phyloP scores from a whole-genome alignment of 2,113 vertebrate species.

The Dryoscopus gambensis region DNA sequence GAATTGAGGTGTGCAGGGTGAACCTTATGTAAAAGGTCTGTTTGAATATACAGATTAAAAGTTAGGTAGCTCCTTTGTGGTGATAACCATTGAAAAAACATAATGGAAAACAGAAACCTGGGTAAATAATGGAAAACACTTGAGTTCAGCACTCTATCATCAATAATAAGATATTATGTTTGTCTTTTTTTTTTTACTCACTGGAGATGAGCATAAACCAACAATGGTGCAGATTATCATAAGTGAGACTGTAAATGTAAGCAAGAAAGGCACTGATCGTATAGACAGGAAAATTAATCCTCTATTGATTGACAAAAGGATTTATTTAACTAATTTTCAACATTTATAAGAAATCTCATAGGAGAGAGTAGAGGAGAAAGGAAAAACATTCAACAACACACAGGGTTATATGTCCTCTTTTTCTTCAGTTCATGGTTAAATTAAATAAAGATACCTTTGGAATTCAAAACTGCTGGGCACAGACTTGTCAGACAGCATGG shows the following conservation, averaged over 20 bases:
- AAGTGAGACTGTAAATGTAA: accelerated
- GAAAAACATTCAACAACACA: neutral
- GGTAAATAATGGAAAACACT: neutral
- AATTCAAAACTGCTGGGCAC: neutral
- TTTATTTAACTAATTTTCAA: neutral
- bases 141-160: neutral
- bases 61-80: neutral
- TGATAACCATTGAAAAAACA: neutral
- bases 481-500: neutral
- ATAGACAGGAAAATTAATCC: accelerated
- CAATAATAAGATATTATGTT: neutral
- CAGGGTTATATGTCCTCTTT: neutral
- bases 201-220: neutral
- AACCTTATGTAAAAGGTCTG: neutral
- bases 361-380: neutral
- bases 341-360: neutral
- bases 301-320: neutral
- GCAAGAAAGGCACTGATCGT: neutral
- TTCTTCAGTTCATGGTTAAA: neutral
- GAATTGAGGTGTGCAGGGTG: neutral
- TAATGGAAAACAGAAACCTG: neutral
- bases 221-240: accelerated
- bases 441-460: neutral
- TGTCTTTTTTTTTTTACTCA: neutral
- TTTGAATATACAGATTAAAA: neutral